Conservation (phyloP, 2,797 vertebrate genomes). For the Acanthiza pusilla region DNA sequence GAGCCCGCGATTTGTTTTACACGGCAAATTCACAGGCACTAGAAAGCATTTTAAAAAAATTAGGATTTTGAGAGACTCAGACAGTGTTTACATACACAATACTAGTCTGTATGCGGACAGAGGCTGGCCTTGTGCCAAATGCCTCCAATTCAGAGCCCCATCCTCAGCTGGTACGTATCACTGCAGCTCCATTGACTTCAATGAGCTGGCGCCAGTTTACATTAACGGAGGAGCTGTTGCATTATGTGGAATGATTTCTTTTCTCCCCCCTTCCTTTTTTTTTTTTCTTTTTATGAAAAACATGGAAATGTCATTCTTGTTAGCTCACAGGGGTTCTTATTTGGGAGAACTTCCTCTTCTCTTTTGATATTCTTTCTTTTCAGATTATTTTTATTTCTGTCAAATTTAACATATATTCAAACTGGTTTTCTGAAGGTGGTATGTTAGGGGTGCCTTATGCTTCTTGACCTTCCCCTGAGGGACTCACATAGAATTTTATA, state of each 20-base stretch:
- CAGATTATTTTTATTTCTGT: background rate
- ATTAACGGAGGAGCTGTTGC: slow-evolving; percentile 16
- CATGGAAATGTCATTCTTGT: background rate
- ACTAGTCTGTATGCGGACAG: slow-evolving; percentile 34
- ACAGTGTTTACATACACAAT: slow-evolving; percentile 66
- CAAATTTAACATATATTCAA: background rate
- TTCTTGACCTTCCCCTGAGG: background rate
- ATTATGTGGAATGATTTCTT: background rate
- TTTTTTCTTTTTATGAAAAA: slow-evolving; percentile 5
- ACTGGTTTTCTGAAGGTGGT: background rate
- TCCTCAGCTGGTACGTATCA: slow-evolving; percentile 26
- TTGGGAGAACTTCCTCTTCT: background rate
- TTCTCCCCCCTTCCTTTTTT: background rate
- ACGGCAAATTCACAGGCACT: slow-evolving; percentile 21
- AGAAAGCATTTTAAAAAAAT: background rate
- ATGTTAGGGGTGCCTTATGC: background rate
- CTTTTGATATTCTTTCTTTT: background rate
- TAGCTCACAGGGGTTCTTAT: background rate
- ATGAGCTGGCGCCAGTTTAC: slow-evolving; percentile 27
- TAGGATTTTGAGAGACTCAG: slow-evolving; percentile 49
- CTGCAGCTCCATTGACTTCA: slow-evolving; percentile 49
- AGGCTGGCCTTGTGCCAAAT: slow-evolving; percentile 33
- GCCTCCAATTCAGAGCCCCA: background rate
- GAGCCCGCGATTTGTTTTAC: slow-evolving; percentile 57
- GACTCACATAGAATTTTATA: background rate